Conservation (phyloP, 2,113 vertebrate species). For the Platycercus adscitus region DNA sequence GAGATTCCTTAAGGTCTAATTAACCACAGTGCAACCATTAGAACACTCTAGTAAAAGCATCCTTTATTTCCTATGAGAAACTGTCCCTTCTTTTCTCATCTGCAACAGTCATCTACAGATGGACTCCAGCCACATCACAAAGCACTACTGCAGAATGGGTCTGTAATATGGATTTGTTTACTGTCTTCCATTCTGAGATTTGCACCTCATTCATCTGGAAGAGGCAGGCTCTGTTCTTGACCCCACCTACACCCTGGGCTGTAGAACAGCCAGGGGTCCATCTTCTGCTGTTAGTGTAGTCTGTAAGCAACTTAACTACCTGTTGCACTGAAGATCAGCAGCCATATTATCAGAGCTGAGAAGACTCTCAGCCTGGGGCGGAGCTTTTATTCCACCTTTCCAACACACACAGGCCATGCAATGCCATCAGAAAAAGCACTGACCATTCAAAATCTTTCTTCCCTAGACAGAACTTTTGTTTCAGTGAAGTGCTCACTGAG, state of each 20-base stretch:
- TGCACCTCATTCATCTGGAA: not conserved
- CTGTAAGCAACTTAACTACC: not conserved
- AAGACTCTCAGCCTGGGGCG: not conserved
- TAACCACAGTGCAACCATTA: not conserved
- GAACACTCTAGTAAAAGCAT: not conserved
- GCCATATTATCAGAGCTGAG: not conserved
- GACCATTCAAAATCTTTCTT: not conserved
- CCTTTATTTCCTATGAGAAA: not conserved
- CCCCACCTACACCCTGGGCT: rapidly evolving
- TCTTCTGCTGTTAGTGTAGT: not conserved
- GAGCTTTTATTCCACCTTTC: not conserved
- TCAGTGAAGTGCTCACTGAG: not conserved
- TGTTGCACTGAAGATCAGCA: not conserved
- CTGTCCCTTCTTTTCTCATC: not conserved
- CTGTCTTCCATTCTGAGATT: not conserved
- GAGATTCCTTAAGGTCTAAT: not conserved
- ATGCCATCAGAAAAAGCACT: not conserved
- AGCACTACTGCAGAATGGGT: not conserved
- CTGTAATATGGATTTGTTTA: not conserved
- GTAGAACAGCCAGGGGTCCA: not conserved
- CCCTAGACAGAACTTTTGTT: not conserved
- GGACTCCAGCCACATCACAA: not conserved
- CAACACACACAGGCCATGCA: not conserved
- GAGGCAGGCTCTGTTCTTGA: not conserved
- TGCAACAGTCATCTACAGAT: not conserved